Evolutionary conservation across 2,888 invertebrate species (phyloP).

Genomic region (Cryptus armator): DNA sequence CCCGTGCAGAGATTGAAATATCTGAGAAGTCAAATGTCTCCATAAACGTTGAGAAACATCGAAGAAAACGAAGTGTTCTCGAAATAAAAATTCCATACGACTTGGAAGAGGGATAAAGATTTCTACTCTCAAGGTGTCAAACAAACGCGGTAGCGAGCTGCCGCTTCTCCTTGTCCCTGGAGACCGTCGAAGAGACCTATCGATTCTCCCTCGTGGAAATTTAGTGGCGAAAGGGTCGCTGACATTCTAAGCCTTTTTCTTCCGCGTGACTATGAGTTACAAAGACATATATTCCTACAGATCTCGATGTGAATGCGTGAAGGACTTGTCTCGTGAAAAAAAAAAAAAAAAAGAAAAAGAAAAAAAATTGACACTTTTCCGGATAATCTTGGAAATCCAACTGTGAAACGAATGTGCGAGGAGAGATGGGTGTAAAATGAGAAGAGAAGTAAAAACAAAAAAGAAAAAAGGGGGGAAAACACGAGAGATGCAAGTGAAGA

Average conservation of each 20-base stretch:
- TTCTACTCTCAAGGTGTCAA: conserved; percentile 59
- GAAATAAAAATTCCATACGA: conserved; percentile 36
- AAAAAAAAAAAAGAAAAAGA: conserved; percentile 29
- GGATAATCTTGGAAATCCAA: conserved; percentile 37
- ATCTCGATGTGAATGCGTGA: not conserved
- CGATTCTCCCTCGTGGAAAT: conserved; percentile 54
- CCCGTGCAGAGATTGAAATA: conserved; percentile 24
- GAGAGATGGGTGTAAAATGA: conserved; percentile 31
- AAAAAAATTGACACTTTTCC: conserved; percentile 35
- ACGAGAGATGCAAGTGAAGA: conserved; percentile 1
- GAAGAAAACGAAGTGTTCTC: conserved; percentile 13
- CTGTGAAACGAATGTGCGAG: not conserved
- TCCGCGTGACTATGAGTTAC: conserved; percentile 35
- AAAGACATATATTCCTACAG: conserved; percentile 22
- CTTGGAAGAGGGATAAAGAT: conserved; percentile 1
- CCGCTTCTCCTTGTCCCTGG: conserved; percentile 19
- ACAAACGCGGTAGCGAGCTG: not conserved
- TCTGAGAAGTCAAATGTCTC: conserved; percentile 29
- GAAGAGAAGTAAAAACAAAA: conserved; percentile 4
- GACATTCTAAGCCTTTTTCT: conserved; percentile 52
- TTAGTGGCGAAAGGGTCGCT: conserved; percentile 54
- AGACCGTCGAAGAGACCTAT: conserved; percentile 28
- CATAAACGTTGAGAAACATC: conserved; percentile 38
- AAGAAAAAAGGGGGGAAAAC: not conserved
- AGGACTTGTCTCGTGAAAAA: conserved; percentile 17